These are phyloP conservation scores for Lasioglossum vierecki DNA, from an alignment of 2,888 invertebrate species.

Conservation along the genomic window DNA sequence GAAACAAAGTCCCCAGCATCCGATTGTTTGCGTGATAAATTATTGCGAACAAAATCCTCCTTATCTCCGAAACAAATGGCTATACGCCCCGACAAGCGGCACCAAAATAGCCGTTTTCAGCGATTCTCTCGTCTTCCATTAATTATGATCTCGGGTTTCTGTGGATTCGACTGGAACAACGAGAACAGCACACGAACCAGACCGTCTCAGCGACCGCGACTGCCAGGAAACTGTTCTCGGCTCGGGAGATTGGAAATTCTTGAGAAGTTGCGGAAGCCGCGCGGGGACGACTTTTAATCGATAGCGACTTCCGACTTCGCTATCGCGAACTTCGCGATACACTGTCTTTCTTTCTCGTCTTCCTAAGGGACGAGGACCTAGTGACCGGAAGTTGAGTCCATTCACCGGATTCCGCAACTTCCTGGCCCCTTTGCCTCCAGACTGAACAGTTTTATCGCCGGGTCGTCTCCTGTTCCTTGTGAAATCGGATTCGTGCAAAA, in stretches of 20 bases:
- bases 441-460: constrained; percentile 28
- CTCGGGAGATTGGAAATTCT: constrained; percentile 14
- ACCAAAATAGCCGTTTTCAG: not conserved
- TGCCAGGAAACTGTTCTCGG: not conserved
- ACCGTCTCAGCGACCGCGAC: not conserved
- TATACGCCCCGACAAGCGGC: not conserved
- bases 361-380: not conserved
- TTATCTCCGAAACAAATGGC: constrained; percentile 4
- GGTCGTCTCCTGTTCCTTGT: not conserved
- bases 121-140: not conserved
- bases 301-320: constrained; percentile 10
- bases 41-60: not conserved
- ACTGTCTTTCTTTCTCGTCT: not conserved
- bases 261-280: not conserved
- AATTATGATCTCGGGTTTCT: not conserved
- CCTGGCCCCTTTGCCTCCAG: not conserved
- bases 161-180: not conserved
- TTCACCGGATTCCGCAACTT: constrained; percentile 21
- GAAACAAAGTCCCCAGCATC: not conserved
- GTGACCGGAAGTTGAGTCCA: constrained; percentile 44
- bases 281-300: constrained; percentile 35
- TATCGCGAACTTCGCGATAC: constrained; percentile 16
- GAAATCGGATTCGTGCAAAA: not conserved
- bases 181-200: not conserved
- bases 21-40: not conserved